Conservation (phyloP, 2,888 invertebrate species). For the Pharmacophagus antenor region DNA sequence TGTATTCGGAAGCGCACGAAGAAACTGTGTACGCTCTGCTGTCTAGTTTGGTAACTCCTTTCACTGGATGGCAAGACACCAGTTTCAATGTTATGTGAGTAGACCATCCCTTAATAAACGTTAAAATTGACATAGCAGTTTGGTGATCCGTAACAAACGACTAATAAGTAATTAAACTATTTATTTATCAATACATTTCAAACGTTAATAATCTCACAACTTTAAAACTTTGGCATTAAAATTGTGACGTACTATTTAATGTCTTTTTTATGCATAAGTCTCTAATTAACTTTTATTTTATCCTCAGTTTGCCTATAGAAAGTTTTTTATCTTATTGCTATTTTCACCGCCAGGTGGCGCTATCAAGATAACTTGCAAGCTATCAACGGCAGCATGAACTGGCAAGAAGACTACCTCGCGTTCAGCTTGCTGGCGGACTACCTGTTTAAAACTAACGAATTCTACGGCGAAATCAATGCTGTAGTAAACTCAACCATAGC, state of each 20-base stretch:
- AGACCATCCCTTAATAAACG: not conserved
- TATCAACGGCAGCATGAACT: slow-evolving; percentile 76
- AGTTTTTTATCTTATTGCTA: too few species aligned
- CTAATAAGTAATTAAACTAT: too few species aligned
- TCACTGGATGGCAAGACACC: slow-evolving; percentile 80
- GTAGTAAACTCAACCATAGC: slow-evolving; percentile 72
- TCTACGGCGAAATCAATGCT: slow-evolving; percentile 70
- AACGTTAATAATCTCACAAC: too few species aligned
- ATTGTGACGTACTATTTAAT: too few species aligned
- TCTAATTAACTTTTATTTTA: too few species aligned
- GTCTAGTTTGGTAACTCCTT: slow-evolving; percentile 79
- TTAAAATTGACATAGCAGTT: too few species aligned
- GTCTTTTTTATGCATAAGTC: too few species aligned
- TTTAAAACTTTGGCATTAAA: too few species aligned
- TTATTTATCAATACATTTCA: too few species aligned
- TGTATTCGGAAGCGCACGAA: slow-evolving; percentile 77
- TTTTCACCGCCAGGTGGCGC: slow-evolving; percentile 60
- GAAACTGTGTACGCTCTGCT: slow-evolving; percentile 75
- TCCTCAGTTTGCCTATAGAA: too few species aligned
- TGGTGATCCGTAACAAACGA: too few species aligned
- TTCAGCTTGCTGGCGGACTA: slow-evolving; percentile 73
- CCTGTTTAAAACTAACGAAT: slow-evolving; percentile 69
- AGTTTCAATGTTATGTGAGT: slow-evolving; percentile 77
- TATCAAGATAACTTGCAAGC: slow-evolving; percentile 76
- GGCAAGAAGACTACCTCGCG: slow-evolving; percentile 72